phyloP scores from a whole-genome alignment of 1,140 invertebrate species.

The Drosophila repletoides region DNA sequence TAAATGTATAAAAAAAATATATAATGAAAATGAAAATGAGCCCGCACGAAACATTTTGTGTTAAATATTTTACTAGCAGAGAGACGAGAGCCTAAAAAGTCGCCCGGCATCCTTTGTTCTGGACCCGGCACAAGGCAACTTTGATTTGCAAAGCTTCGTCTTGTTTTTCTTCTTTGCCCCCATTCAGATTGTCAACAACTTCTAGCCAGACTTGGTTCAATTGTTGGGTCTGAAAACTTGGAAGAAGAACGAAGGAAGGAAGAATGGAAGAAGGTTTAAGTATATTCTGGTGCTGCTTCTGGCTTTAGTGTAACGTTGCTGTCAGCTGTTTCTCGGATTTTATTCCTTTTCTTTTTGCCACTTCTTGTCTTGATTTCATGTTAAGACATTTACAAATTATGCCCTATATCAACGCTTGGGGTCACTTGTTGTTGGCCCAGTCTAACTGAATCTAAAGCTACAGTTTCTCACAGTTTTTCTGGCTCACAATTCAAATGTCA shows the following conservation, averaged over 20 bases:
- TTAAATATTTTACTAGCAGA: slow-evolving; percentile 67
- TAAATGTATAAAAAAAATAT: slow-evolving; percentile 6
- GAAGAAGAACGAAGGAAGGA: too few relatives aligned
- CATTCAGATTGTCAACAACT: slow-evolving; percentile 73
- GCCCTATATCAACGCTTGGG: slow-evolving; percentile 21
- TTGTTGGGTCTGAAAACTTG: slow-evolving; percentile 30
- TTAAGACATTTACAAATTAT: slow-evolving; percentile 68
- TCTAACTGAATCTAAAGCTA: slow-evolving; percentile 34
- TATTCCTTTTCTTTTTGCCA: slow-evolving; percentile 11
- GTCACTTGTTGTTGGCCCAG: slow-evolving; percentile 31
- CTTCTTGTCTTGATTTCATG: slow-evolving; percentile 30
- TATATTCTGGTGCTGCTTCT: background rate
- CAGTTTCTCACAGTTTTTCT: slow-evolving; percentile 16
- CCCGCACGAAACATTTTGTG: slow-evolving; percentile 54
- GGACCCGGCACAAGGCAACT: slow-evolving; percentile 36
- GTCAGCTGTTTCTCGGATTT: slow-evolving; percentile 29
- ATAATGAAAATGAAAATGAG: slow-evolving; percentile 48
- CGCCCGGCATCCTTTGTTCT: slow-evolving; percentile 57
- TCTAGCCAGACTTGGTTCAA: slow-evolving; percentile 49
- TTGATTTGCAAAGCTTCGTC: slow-evolving; percentile 24
- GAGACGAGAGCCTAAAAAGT: slow-evolving; percentile 28
- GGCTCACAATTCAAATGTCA: slow-evolving; percentile 62
- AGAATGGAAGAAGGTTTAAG: too few relatives aligned
- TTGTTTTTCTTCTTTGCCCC: slow-evolving; percentile 3
- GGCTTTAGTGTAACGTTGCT: slow-evolving; percentile 35